Evolutionary conservation across 1,140 invertebrate species (phyloP).

Genomic region (Drosophila jambulina): DNA sequence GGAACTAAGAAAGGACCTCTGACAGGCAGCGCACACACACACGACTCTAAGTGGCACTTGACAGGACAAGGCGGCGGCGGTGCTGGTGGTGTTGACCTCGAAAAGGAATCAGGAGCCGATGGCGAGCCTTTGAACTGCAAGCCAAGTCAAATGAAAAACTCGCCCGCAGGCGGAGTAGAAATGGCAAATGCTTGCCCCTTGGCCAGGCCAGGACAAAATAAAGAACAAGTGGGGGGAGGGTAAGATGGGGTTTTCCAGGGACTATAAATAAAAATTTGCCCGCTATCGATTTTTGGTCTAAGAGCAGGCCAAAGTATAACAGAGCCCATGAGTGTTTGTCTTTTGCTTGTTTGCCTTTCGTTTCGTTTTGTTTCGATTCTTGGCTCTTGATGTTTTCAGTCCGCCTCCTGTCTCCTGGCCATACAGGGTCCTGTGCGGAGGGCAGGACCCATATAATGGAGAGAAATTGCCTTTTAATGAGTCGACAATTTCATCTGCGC

Average conservation of each 20-base stretch:
- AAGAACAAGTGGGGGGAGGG: conserved; percentile 5
- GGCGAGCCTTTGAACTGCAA: conserved; percentile 74
- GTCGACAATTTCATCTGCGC: conserved; percentile 70
- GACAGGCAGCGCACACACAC: conserved; percentile 42
- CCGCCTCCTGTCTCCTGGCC: conserved; percentile 4
- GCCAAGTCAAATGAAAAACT: conserved; percentile 80
- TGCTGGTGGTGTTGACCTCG: conserved; percentile 55
- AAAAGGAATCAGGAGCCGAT: conserved; percentile 44
- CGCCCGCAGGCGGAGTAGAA: conserved; percentile 59
- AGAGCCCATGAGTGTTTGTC: conserved; percentile 72
- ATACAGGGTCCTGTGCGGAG: conserved; percentile 12
- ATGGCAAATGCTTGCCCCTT: conserved; percentile 67
- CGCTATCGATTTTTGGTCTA: conserved; percentile 64
- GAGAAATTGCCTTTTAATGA: conserved; percentile 79
- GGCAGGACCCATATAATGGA: conserved; percentile 57
- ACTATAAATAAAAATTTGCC: conserved; percentile 79
- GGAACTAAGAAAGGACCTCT: conserved; percentile 61
- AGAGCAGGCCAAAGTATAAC: conserved; percentile 36
- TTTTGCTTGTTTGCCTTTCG: conserved; percentile 65
- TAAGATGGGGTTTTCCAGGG: conserved; percentile 5
- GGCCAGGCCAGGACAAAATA: conserved; percentile 22
- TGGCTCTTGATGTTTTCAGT: conserved; percentile 29
- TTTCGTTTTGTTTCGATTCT: conserved; percentile 53
- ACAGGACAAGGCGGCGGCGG: conserved; percentile 60
- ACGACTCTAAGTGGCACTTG: conserved; percentile 60